Conservation (phyloP, 2,888 invertebrate species). For the Notocelia uddmanniana region DNA sequence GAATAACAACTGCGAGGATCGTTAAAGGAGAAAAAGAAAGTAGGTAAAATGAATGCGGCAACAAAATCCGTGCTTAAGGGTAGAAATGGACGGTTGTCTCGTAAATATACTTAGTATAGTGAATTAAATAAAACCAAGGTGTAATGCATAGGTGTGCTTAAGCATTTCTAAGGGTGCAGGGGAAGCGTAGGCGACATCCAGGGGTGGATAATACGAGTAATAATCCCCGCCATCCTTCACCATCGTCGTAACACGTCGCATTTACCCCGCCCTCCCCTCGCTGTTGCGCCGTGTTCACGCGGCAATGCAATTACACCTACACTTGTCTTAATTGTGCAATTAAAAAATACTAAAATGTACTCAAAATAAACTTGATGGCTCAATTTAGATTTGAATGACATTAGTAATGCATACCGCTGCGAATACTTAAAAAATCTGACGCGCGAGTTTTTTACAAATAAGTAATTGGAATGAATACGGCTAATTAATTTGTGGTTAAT, state of each 20-base stretch:
- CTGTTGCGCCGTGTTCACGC: constrained; percentile 61
- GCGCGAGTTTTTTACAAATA: constrained; percentile 57
- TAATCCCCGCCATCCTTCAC: constrained; percentile 78
- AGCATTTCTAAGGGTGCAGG: constrained; percentile 55
- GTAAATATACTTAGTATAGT: constrained; percentile 33
- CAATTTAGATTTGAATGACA: constrained; percentile 29
- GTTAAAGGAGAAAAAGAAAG: constrained; percentile 6
- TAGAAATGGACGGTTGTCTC: constrained; percentile 4
- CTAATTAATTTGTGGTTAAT: constrained; percentile 64
- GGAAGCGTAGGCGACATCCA: constrained; percentile 58
- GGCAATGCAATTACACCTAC: constrained; percentile 70
- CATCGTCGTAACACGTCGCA: constrained; percentile 65
- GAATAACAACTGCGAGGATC: constrained; percentile 15
- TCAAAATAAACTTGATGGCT: constrained; percentile 24
- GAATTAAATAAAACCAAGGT: constrained; percentile 62
- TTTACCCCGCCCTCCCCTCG: constrained; percentile 63
- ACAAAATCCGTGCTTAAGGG: constrained; percentile 1
- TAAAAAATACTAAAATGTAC: constrained; percentile 35
- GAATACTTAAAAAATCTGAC: constrained; percentile 52
- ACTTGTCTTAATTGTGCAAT: constrained; percentile 46
- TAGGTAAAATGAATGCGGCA: constrained; percentile 9
- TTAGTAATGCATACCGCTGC: constrained; percentile 22
- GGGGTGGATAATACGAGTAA: constrained; percentile 75
- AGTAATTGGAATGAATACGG: constrained; percentile 62
- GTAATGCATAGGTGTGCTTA: constrained; percentile 51